Conservation (phyloP, 2,113 vertebrate genomes). For the Charina bottae region DNA sequence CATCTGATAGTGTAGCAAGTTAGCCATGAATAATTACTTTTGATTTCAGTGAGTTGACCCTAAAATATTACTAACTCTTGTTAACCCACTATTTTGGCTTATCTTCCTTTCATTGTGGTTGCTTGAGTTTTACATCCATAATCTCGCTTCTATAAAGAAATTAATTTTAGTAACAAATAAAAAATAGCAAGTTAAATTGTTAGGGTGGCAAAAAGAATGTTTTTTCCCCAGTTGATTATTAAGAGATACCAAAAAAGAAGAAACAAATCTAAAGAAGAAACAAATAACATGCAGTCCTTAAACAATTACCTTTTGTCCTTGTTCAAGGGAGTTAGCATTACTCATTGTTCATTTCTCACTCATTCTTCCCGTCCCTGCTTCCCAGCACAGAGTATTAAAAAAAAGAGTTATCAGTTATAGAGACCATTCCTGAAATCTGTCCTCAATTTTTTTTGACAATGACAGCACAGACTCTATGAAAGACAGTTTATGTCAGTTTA, state of each 20-base stretch:
- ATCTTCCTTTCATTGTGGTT: neutral
- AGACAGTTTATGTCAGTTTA: neutral
- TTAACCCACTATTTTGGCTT: neutral
- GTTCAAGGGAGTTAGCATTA: neutral
- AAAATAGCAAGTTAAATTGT: neutral
- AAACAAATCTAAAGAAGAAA: neutral
- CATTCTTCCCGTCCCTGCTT: neutral
- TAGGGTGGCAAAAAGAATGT: neutral
- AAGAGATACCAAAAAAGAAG: neutral
- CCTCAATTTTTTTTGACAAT: neutral
- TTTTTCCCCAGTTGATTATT: neutral
- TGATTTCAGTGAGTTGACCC: no score
- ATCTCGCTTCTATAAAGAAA: rapidly evolving
- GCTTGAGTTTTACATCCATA: rapidly evolving
- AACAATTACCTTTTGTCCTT: neutral
- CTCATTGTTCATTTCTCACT: neutral
- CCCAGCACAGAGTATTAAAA: neutral
- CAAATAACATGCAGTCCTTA: neutral
- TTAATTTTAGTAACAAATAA: neutral
- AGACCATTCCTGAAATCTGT: neutral
- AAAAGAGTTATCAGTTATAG: neutral
- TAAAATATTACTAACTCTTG: no score
- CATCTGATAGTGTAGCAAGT: neutral
- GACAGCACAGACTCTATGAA: neutral
- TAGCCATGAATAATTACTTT: no score